Evolutionary conservation across 2,797 vertebrate species (phyloP).

Genomic region (Sebastiscus albofasciatus): DNA sequence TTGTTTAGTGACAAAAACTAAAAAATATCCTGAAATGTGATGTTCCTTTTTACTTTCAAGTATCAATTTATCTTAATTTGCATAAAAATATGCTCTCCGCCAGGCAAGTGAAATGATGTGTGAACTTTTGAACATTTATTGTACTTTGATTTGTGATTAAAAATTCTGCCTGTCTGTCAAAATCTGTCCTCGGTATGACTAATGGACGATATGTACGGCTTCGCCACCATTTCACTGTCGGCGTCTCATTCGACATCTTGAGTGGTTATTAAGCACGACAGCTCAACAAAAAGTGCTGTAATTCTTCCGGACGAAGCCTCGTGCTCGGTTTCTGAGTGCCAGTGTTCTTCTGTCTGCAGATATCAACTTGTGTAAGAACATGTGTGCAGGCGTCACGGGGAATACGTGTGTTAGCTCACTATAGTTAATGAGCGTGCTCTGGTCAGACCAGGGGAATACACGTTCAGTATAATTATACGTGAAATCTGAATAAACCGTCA

Average conservation of each 20-base stretch:
- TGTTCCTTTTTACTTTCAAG: not conserved
- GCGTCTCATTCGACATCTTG: conserved; percentile 2
- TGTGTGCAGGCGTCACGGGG: not conserved
- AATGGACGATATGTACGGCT: not conserved
- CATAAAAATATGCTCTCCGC: not conserved
- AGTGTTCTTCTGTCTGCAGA: not conserved
- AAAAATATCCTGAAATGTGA: not conserved
- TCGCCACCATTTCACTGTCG: conserved; percentile 1
- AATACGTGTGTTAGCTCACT: not conserved
- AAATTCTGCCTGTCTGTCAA: conserved; percentile 1
- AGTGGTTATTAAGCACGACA: conserved; percentile 34
- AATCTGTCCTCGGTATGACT: not conserved
- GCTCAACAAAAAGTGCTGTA: not conserved
- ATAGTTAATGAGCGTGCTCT: conserved; percentile 14
- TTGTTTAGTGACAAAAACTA: not conserved
- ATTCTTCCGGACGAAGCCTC: not conserved
- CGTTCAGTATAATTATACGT: conserved; percentile 26
- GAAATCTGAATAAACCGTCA: conserved; percentile 7
- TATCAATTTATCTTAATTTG: conserved; percentile 21
- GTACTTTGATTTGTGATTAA: conserved; percentile 7
- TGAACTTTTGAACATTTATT: conserved; percentile 8
- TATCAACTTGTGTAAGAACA: not conserved
- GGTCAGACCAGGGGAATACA: not conserved
- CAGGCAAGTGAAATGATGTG: not conserved
- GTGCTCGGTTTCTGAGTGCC: not conserved